Conservation (phyloP, 2,113 vertebrate genomes). For the Donacobius atricapilla region DNA sequence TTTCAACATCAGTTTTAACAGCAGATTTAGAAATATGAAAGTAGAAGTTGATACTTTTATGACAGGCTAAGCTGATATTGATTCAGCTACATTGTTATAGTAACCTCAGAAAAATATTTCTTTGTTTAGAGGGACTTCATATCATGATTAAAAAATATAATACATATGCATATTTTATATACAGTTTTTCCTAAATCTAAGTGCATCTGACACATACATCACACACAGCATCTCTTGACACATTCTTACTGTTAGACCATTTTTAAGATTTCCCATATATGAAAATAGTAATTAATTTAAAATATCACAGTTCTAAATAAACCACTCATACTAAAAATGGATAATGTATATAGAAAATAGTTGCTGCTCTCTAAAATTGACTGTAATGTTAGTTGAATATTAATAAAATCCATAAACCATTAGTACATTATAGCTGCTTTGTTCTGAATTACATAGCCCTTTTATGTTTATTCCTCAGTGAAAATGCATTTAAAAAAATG, state of each 20-base stretch:
- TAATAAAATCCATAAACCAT: slow-evolving; percentile 83
- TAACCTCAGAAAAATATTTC: slow-evolving; percentile 27
- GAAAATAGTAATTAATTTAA: slow-evolving; percentile 41
- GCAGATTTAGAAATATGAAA: background rate
- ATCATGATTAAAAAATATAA: background rate
- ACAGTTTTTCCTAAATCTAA: slow-evolving; percentile 45
- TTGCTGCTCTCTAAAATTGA: slow-evolving; percentile 68
- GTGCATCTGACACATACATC: background rate
- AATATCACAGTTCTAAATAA: slow-evolving; percentile 57
- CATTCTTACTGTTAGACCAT: background rate
- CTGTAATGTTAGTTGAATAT: slow-evolving; percentile 75
- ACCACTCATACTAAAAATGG: slow-evolving; percentile 60
- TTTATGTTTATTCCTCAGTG: slow-evolving; percentile 82
- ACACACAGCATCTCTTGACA: background rate
- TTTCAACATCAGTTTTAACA: background rate
- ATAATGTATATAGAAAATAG: slow-evolving; percentile 73
- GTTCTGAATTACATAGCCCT: slow-evolving; percentile 79
- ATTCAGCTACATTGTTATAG: background rate
- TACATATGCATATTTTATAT: background rate
- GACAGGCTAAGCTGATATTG: background rate
- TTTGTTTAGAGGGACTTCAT: slow-evolving; percentile 35
- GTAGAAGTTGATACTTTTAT: background rate
- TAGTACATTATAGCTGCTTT: slow-evolving; percentile 78
- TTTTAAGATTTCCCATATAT: background rate
- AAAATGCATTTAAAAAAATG: slow-evolving; percentile 76